A percentile compares a stretch with the other conserved stretches of the same genome.
Conservation (phyloP, 2,797 vertebrate genomes). For the Sebastes taczanowskii region DNA sequence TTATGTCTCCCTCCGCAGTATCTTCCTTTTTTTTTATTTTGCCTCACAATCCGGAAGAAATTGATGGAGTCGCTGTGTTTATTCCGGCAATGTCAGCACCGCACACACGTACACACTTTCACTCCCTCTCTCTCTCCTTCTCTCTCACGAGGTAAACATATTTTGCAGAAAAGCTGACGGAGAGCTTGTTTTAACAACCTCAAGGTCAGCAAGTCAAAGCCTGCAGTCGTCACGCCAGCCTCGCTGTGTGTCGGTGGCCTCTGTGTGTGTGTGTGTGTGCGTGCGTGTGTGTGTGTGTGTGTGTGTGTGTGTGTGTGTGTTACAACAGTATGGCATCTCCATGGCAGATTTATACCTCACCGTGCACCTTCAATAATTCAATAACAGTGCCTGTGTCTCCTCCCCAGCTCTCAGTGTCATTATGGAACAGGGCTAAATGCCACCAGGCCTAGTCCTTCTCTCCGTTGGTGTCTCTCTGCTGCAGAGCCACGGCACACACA, state of each 20-base stretch:
- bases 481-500: constrained; percentile 27
- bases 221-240: constrained; percentile 73
- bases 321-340: constrained; percentile 64
- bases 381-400: constrained; percentile 76
- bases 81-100: constrained; percentile 76
- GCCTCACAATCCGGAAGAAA: constrained; percentile 67
- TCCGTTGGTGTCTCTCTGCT: constrained; percentile 48
- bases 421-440: constrained; percentile 78
- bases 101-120: constrained; percentile 27
- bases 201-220: constrained; percentile 83
- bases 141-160: constrained; percentile 78
- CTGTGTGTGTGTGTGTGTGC: constrained; percentile 36
- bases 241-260: constrained; percentile 55
- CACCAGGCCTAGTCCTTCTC: constrained; percentile 70
- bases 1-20: constrained; percentile 53
- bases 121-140: constrained; percentile 38
- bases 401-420: constrained; percentile 73
- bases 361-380: constrained; percentile 81
- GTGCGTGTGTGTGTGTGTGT: constrained; percentile 34
- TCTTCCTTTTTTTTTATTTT: constrained; percentile 65
- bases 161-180: constrained; percentile 83
- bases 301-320: constrained; percentile 45
- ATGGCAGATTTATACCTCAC: constrained; percentile 79
- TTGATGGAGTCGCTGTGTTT: constrained; percentile 77
- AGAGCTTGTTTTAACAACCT: constrained; percentile 84